These are phyloP conservation scores for Zaprionus camerounensis DNA, from an alignment of 1,140 invertebrate species.

Conservation along the genomic window DNA sequence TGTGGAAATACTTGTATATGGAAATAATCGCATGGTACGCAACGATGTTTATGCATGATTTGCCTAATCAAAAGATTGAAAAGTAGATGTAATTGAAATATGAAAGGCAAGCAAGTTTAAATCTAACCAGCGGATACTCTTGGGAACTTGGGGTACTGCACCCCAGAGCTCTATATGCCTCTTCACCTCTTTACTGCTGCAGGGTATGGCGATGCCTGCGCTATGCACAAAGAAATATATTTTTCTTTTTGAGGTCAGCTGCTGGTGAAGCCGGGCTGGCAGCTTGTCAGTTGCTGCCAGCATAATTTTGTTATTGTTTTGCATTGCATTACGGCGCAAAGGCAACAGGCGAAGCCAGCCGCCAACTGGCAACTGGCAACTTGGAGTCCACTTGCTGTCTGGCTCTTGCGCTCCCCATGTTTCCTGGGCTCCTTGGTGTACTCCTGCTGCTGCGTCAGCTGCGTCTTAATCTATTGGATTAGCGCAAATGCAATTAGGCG, in stretches of 20 bases:
- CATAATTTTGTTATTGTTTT: slow-evolving; percentile 80
- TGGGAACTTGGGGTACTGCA: too few species aligned
- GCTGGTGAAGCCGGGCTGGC: slow-evolving; percentile 20
- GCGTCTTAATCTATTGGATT: slow-evolving; percentile 76
- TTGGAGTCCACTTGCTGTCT: not conserved
- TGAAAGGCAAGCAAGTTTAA: not conserved
- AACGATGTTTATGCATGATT: slow-evolving; percentile 65
- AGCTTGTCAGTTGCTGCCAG: slow-evolving; percentile 56
- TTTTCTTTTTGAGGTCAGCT: slow-evolving; percentile 42
- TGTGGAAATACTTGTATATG: not conserved
- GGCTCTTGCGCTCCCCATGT: not conserved
- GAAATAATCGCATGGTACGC: not conserved
- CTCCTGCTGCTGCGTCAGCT: slow-evolving; percentile 47
- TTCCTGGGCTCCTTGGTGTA: not conserved
- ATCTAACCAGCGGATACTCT: too few species aligned
- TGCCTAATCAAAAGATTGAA: slow-evolving; percentile 8
- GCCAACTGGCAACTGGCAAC: slow-evolving; percentile 10
- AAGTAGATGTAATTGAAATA: slow-evolving; percentile 29
- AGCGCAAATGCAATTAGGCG: slow-evolving; percentile 74
- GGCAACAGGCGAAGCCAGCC: slow-evolving; percentile 14
- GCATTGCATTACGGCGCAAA: slow-evolving; percentile 60
- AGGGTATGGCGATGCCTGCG: not conserved
- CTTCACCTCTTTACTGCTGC: too few species aligned
- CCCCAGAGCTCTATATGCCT: not conserved
- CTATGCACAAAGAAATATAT: not conserved